phyloP scores from a whole-genome alignment of 2,113 vertebrate species.

The Craseonycteris thonglongyai region DNA sequence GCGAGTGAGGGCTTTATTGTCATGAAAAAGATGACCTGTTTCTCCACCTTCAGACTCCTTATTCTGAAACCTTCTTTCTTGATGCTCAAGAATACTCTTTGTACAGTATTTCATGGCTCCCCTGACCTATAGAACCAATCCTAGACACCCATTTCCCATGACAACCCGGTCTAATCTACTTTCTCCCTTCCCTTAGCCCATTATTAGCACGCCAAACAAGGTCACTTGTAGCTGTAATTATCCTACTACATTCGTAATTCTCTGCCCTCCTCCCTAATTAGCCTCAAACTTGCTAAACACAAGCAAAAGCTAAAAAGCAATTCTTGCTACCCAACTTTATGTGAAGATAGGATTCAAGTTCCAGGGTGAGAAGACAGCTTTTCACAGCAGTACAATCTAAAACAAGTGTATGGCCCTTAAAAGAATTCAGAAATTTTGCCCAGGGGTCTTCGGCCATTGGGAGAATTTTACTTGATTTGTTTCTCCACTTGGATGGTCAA shows the following conservation, averaged over 20 bases:
- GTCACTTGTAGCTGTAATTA: background rate
- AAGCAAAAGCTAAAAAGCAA: background rate
- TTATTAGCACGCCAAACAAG: background rate
- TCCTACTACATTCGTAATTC: background rate
- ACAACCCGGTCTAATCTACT: no score
- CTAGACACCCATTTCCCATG: background rate
- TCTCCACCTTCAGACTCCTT: background rate
- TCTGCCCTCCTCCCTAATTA: background rate
- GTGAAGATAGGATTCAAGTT: background rate
- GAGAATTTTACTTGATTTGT: background rate
- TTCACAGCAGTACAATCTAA: background rate
- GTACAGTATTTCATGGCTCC: background rate
- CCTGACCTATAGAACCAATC: background rate
- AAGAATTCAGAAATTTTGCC: background rate
- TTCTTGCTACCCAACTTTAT: background rate
- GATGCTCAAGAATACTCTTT: background rate
- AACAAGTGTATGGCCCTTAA: background rate
- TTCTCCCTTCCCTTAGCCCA: background rate
- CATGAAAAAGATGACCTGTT: background rate
- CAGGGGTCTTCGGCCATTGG: background rate
- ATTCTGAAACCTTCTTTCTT: background rate
- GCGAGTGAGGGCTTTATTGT: background rate
- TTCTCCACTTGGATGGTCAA: background rate
- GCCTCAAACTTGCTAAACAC: background rate
- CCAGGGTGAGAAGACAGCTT: background rate